phyloP scores from a whole-genome alignment of 2,797 vertebrate species.

The Synaphobranchus kaupii region DNA sequence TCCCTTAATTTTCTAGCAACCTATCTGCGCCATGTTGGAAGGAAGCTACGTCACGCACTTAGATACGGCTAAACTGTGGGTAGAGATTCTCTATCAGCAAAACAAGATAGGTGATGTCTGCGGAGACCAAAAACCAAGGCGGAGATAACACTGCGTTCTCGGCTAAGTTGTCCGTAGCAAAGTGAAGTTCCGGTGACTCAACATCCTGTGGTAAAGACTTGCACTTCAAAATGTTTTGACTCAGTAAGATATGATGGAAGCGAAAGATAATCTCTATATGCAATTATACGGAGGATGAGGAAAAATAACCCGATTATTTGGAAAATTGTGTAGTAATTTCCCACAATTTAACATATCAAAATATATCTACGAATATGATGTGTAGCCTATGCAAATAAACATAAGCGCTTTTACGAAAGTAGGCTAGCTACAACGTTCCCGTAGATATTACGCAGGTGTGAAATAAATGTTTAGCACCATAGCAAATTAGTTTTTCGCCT shows the following conservation, averaged over 20 bases:
- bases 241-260: not conserved
- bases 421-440: not conserved
- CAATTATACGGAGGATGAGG: not conserved
- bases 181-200: not conserved
- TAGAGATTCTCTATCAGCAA: slow-evolving; percentile 1
- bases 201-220: not conserved
- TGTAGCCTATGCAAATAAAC: no score
- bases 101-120: not conserved
- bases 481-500: not conserved
- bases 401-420: no score
- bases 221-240: not conserved
- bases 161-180: not conserved
- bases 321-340: no score
- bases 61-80: slow-evolving; percentile 64
- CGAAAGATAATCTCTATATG: not conserved
- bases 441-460: not conserved
- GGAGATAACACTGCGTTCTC: not conserved
- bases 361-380: no score
- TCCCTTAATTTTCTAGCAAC: slow-evolving; percentile 81
- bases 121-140: not conserved
- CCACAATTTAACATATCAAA: no score
- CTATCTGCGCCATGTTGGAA: slow-evolving; percentile 98
- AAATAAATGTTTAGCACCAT: not conserved
- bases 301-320: no score
- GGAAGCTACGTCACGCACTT: slow-evolving; percentile 96